Conservation (phyloP, 2,888 invertebrate genomes). For the Oscheius myriophilus region DNA sequence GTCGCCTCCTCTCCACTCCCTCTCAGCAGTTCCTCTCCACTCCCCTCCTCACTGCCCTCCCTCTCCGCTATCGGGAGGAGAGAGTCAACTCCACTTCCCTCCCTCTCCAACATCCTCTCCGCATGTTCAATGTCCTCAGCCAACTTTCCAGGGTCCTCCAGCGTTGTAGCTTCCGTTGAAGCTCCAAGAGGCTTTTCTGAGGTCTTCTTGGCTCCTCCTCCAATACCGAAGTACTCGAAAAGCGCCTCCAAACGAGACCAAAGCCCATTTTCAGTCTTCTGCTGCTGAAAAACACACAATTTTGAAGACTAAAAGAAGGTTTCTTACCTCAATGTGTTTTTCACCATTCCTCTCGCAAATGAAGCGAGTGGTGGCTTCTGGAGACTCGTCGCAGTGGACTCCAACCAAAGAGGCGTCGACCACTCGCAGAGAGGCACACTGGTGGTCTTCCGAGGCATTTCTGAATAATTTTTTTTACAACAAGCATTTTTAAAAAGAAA, state of each 20-base stretch:
- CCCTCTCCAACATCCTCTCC: conserved; percentile 10
- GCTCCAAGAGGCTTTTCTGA: neutral
- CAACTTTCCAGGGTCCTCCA: conserved; percentile 21
- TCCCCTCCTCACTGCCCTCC: conserved; percentile 6
- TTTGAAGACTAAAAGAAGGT: neutral
- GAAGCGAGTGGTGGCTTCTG: conserved; percentile 11
- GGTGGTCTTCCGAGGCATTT: neutral
- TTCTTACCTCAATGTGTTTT: conserved; percentile 10
- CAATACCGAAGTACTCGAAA: conserved; percentile 23
- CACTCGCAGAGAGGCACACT: conserved; percentile 20
- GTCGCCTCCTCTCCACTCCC: conserved; percentile 11
- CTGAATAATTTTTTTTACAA: neutral
- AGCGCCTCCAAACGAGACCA: conserved; percentile 23
- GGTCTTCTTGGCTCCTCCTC: neutral
- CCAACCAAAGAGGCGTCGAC: neutral
- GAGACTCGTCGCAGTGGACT: conserved; percentile 5
- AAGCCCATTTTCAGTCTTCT: conserved; percentile 20
- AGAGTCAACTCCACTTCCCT: conserved; percentile 8
- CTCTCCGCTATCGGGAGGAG: neutral
- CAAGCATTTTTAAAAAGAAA: neutral
- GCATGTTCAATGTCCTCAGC: conserved; percentile 23
- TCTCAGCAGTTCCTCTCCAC: conserved; percentile 8
- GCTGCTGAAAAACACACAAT: conserved; percentile 24
- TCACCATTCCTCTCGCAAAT: conserved; percentile 18
- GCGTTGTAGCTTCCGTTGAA: neutral